Evolutionary conservation across 2,113 vertebrate species (phyloP).

Genomic region (Etia nguti): DNA sequence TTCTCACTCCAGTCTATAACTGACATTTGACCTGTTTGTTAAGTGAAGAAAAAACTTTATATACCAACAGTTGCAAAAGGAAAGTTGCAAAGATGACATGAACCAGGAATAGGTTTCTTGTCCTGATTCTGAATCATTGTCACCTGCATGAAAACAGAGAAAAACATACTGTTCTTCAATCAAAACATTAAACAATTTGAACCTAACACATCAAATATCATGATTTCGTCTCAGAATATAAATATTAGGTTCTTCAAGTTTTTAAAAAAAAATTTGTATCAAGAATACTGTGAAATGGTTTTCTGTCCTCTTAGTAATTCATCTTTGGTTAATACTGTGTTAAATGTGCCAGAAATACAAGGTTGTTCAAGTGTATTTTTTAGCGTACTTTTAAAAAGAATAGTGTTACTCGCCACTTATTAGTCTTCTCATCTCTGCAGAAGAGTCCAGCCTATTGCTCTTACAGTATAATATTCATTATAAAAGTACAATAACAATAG

Average conservation of each 20-base stretch:
- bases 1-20: too few species aligned
- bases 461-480: neutral
- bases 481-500: neutral
- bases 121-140: neutral
- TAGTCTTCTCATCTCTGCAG: neutral
- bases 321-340: too few species aligned
- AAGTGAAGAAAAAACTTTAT: too few species aligned
- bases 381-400: neutral
- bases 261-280: too few species aligned
- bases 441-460: neutral
- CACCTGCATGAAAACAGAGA: neutral
- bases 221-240: neutral
- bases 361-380: neutral
- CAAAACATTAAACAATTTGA: neutral
- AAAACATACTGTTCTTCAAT: neutral
- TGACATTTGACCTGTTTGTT: too few species aligned
- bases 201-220: neutral
- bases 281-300: too few species aligned
- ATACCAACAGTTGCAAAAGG: neutral
- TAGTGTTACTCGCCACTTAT: neutral
- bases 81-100: neutral
- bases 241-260: neutral
- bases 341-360: too few species aligned
- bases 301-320: too few species aligned
- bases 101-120: neutral